Percentiles rank a stretch among this genome's conserved stretches.
Conservation (phyloP, 2,113 vertebrate species). For the Strix aluco region DNA sequence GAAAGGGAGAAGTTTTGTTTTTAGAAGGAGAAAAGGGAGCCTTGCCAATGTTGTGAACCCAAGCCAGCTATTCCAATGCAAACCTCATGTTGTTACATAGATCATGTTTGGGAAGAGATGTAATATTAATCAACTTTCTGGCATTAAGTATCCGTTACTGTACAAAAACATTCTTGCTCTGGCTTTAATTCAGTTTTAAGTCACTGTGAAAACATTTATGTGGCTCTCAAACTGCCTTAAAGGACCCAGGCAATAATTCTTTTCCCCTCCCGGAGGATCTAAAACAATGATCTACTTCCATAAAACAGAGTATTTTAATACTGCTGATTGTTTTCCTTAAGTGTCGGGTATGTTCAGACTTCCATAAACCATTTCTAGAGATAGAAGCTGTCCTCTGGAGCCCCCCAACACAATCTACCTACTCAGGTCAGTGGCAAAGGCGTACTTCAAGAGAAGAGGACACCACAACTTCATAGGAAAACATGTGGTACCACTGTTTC, state of each 20-base stretch:
- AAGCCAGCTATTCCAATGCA: constrained; percentile 63
- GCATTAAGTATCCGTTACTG: constrained; percentile 58
- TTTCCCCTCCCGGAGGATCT: constrained; percentile 26
- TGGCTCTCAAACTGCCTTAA: constrained; percentile 67
- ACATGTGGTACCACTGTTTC: accelerated
- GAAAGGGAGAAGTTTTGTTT: constrained; percentile 51
- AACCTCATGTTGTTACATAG: constrained; percentile 58
- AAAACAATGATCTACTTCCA: constrained; percentile 37
- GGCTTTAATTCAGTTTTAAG: constrained; percentile 71
- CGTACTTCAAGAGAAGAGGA: not conserved
- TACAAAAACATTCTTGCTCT: constrained; percentile 70
- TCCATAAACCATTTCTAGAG: not conserved
- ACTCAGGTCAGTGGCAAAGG: not conserved
- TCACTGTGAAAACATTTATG: constrained; percentile 72
- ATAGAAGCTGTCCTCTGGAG: not conserved
- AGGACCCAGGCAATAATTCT: constrained; percentile 57
- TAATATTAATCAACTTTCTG: constrained; percentile 63
- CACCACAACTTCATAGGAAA: accelerated
- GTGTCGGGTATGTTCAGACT: not conserved
- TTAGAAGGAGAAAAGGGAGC: constrained; percentile 48
- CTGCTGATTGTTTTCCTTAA: not conserved
- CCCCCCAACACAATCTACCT: not conserved
- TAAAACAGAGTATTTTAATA: constrained; percentile 31
- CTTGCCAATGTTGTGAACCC: constrained; percentile 17
- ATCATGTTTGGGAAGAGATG: constrained; percentile 42